Evolutionary conservation across 2,113 vertebrate species (phyloP).

Genomic region (Mobula birostris): DNA sequence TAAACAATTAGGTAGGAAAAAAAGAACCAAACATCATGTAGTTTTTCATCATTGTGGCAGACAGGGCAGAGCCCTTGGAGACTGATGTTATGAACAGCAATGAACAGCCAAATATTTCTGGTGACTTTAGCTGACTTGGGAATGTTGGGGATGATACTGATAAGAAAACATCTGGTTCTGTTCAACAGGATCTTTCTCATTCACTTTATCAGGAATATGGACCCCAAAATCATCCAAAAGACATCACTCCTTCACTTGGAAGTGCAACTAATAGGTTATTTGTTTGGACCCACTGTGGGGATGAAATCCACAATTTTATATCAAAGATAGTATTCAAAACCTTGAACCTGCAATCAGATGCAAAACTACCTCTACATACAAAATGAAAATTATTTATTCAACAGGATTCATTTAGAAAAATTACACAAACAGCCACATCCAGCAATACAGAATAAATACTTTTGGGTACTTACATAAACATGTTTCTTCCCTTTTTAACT

Average conservation of each 20-base stretch:
- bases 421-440: background rate
- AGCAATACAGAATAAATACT: background rate
- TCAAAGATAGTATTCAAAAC: background rate
- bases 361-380: background rate
- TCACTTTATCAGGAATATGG: background rate
- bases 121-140: background rate
- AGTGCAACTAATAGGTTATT: background rate
- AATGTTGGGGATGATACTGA: background rate
- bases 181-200: background rate
- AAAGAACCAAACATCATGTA: background rate
- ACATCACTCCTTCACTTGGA: background rate
- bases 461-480: slow-evolving; percentile 19
- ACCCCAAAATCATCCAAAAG: background rate
- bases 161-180: background rate
- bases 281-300: background rate
- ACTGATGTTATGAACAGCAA: background rate
- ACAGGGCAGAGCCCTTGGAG: background rate
- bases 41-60: background rate
- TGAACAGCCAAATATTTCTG: background rate
- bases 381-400: background rate
- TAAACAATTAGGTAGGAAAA: background rate
- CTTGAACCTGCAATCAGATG: background rate
- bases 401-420: background rate
- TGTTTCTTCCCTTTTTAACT: background rate
- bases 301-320: background rate